Evolutionary conservation across 1,140 invertebrate species (phyloP).

Genomic region (Adelges cooleyi): DNA sequence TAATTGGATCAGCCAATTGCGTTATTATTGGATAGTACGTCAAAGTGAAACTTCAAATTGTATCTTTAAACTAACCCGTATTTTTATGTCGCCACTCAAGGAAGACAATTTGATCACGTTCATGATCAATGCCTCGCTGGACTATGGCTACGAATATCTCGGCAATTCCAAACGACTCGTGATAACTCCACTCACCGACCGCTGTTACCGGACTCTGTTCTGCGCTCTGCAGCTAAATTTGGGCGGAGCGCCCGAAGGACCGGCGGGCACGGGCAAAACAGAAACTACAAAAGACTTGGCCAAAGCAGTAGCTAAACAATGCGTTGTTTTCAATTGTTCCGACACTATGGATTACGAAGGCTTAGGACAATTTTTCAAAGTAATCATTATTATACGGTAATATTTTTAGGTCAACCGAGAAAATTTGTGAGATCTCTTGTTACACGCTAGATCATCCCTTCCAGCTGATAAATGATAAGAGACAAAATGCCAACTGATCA

Average conservation of each 20-base stretch:
- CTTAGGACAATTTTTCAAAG: conserved; percentile 92
- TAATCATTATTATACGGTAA: conserved; percentile 32
- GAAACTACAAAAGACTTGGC: conserved; percentile 94
- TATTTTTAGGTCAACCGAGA: too few relatives aligned
- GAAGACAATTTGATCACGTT: conserved; percentile 59
- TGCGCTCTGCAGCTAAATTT: conserved; percentile 76
- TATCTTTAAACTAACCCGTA: not conserved
- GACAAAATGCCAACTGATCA: too few relatives aligned
- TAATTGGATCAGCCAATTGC: conserved; percentile 78
- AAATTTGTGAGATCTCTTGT: too few relatives aligned
- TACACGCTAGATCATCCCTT: too few relatives aligned
- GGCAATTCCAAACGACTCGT: conserved; percentile 78
- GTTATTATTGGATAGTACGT: conserved; percentile 88
- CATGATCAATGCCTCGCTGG: conserved; percentile 85
- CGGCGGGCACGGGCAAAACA: conserved; percentile 90
- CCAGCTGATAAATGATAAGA: too few relatives aligned
- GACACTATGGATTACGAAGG: conserved; percentile 85
- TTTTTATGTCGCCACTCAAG: too few relatives aligned
- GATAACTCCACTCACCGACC: conserved; percentile 78
- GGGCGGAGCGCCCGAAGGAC: conserved; percentile 84
- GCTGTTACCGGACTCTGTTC: conserved; percentile 85
- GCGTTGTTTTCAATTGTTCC: conserved; percentile 94
- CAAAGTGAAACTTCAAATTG: not conserved
- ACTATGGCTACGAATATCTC: conserved; percentile 92
- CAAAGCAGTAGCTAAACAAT: conserved; percentile 91